Base-by-base conservation (phyloP, 2,888 invertebrate genomes). In the Oscheius sp. region DNA sequence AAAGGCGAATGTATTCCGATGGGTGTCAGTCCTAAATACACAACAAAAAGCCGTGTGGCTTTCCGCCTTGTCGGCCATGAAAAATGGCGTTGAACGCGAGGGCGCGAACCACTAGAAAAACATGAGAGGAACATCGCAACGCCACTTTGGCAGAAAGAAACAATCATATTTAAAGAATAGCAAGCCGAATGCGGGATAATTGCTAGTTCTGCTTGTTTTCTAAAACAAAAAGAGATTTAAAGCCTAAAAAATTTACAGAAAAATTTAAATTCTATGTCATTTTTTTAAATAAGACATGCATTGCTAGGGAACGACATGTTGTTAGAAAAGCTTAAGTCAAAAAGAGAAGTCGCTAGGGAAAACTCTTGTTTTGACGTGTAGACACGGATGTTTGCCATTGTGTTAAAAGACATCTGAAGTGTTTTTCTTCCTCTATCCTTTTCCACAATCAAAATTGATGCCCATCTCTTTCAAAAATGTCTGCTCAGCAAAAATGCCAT, bases 381-480 rank as follows among this genome's bases (percentile, higher is more conserved):
- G 49, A 49, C n/a, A 55, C 55, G 25, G 25, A 55, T 25, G 55
- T 55, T 61, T 61, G 13, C 25, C 45, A 18, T 21, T 43, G 61
- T 29, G 13, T 43, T 3, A 61, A 61, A 45, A 61, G 61, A 61
- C 45, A 61, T 43, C 43, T 61, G 61, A 61, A 61, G 61, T 61
- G 61, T 61, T 61, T 61, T 61, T 41, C 25, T n/a, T 35, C 35
- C 58, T 7, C 29, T 58, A 49, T 49, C 18, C 13, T 5, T 49
- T 18, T 13, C 16, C 16, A 13, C 49, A 49, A 49, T 49, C 49
- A 49, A 49, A 49, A 49, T 5, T 49, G 13, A 49, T 13, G 18
- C 2, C 25, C 55, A 21, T 5, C 9, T 6, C 55, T 25, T 25
- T 21, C 21, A 55, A 21, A 55, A 25, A 55, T 23, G 21, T 7